Base-by-base conservation (phyloP, 2,797 vertebrate species). In the Enteromius afrohamiltoni region DNA sequence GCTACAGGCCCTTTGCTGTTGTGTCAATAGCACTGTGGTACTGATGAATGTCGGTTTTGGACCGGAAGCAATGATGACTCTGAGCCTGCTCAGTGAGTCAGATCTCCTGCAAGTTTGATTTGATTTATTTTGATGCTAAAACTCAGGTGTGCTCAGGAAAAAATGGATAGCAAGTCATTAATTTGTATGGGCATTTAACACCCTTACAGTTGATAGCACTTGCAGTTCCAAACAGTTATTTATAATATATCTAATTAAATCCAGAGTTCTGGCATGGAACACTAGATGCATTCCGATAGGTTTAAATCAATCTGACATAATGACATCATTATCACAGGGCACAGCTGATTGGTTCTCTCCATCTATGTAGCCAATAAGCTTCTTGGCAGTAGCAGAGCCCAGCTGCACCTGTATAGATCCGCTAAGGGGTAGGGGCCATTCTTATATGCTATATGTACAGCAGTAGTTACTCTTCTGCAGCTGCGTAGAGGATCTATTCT, bases 11-110 rank as follows among this genome's bases (percentile, higher is more conserved):
- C 37, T 49, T 64, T 23, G 80, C 9, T 85, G 58, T 85, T 82
- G 90, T 91, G 86, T 92, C 92, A 90, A 91, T 86, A 88, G 88
- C 90, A 90, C 87, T 69, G 74, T 89, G 85, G 40, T 49, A 69
- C 42, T 29, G 65, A 82, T 77, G 37, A 31, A 40, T 55, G 79
- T 53, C 67, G 6, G 37, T 47, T 69, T 69, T 45, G 58, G 26
- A 70, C 11, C 34, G 49, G 3, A 80, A 19, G 26, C 55, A 23
- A 64, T 34, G 34, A 34, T 29, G 58, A 53, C 16, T 73, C 10
- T 16, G 14, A 75, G n/a, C 16, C 40, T 67, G 47, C 62, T 76
- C 17, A 55, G 23, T 13, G 31, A 75, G 47, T 31, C 55, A 13
- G 31, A 40, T 40, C 21, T 74, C 65, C 9, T 51, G 14, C 6